These are phyloP conservation scores for Danionella dracula DNA, from an alignment of 2,797 vertebrate genomes.

Conservation along the genomic window DNA sequence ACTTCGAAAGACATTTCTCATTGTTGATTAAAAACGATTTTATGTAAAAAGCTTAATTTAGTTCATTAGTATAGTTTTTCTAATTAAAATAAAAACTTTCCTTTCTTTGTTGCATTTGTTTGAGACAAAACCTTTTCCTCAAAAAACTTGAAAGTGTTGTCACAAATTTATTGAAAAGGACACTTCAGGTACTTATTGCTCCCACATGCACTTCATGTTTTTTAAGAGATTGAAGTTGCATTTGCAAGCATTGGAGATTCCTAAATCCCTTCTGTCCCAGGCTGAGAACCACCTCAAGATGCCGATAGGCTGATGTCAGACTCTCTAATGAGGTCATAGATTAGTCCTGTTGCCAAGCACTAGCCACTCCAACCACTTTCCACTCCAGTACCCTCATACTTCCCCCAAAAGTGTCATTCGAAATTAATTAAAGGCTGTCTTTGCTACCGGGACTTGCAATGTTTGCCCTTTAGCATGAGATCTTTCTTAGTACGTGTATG, in stretches of 20 bases:
- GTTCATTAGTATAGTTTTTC: too few species aligned
- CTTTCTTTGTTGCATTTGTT: too few species aligned
- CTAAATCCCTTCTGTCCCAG: neutral
- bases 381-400: slow-evolving; percentile 83
- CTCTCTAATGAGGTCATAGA: slow-evolving; percentile 82
- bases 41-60: too few species aligned
- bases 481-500: slow-evolving; percentile 54
- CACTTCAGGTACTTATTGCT: slow-evolving; percentile 28
- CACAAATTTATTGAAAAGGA: neutral
- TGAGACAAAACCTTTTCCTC: too few species aligned
- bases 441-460: slow-evolving; percentile 76
- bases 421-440: slow-evolving; percentile 94
- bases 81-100: too few species aligned
- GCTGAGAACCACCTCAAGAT: slow-evolving; percentile 63
- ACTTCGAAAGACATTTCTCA: too few species aligned
- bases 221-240: slow-evolving; percentile 1
- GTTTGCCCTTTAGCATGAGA: slow-evolving; percentile 42
- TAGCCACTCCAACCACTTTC: slow-evolving; percentile 87
- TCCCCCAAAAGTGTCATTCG: slow-evolving; percentile 94
- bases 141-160: too few species aligned
- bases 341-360: slow-evolving; percentile 90
- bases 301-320: slow-evolving; percentile 90
- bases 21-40: too few species aligned
- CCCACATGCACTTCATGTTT: slow-evolving; percentile 8
- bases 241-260: slow-evolving; percentile 46